Evolutionary conservation across 2,113 vertebrate genomes (phyloP), one percentile per base, ranked within the genome.

Genomic region (Glaucidium brasilianum): DNA sequence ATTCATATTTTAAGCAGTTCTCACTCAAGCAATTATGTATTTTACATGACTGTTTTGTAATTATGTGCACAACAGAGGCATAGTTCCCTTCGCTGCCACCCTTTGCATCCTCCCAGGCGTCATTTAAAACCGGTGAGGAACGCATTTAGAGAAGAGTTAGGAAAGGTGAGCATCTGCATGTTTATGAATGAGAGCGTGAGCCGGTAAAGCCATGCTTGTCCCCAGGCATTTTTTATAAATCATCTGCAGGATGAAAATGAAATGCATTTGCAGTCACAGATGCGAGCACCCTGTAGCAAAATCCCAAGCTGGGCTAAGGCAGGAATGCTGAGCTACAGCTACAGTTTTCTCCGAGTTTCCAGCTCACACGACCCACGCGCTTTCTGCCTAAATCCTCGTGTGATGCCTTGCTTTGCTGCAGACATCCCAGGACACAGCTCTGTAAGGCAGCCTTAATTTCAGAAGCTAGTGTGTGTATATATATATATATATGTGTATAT

Each of bases 1-100:
- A 91, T 23, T 82, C 45, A 8, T 88, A 72, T 78, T 96, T 94
- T 50, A 68, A 78, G 82, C 64, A 91, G 58, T 43, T 79, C 71
- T 92, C 10, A 8, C n/a, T 77, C 34, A 58, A 91, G 78, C 47
- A 75, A 71, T 92, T 92, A 89, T 64, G 35, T 81, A 34, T 83
- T 94, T 94, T 78, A 89, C 49, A 58, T 53, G 10, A 52, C 76
- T 75, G 32, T 50, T 67, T 53, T 58, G 67, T 45, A 92, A 90
- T 91, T 81, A 60, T 2, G 41, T 45, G n/a, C 69, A 79, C 49
- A 85, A 72, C 0, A 0, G 88, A 95, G 84, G 58, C 53, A 68
- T 6, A 67, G 74, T n/a, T 95, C 85, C 66, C 56, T 71, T 63
- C 45, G 55, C 67, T 60, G 81, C 68, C 66, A 60, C 64, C 56